Conservation (phyloP, 2,797 vertebrate species). For the Crax fasciolata region DNA sequence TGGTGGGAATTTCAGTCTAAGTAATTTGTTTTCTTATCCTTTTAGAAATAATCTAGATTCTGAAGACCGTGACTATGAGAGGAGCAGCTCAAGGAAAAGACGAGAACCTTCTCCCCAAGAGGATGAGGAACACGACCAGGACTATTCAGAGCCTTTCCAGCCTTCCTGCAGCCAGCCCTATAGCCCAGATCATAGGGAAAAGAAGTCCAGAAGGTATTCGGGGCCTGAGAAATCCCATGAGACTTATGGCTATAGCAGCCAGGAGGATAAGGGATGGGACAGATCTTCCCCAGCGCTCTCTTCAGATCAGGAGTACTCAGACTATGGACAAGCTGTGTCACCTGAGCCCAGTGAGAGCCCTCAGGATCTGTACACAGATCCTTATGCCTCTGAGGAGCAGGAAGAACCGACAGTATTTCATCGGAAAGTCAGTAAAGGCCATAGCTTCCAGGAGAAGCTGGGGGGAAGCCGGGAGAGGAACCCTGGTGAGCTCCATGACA, state of each 20-base stretch:
- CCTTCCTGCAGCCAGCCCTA: slow-evolving; percentile 76
- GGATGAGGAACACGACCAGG: slow-evolving; percentile 79
- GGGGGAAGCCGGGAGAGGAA: slow-evolving; percentile 48
- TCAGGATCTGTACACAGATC: slow-evolving; percentile 76
- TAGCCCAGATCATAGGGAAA: slow-evolving; percentile 78
- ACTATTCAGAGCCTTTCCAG: slow-evolving; percentile 76
- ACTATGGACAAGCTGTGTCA: slow-evolving; percentile 80
- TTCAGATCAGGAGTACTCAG: slow-evolving; percentile 84
- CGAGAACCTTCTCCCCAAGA: slow-evolving; percentile 86
- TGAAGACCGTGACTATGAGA: slow-evolving; percentile 82
- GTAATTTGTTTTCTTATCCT: neutral
- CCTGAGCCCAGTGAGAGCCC: slow-evolving; percentile 78
- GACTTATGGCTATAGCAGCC: slow-evolving; percentile 65
- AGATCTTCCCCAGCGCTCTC: slow-evolving; percentile 80
- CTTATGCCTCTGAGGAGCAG: slow-evolving; percentile 79
- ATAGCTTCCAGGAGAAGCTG: slow-evolving; percentile 74
- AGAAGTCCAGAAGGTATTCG: slow-evolving; percentile 74
- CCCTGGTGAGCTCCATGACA: slow-evolving; percentile 64
- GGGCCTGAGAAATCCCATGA: slow-evolving; percentile 77
- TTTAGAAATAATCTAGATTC: slow-evolving; percentile 79
- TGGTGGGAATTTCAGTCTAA: neutral
- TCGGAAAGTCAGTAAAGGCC: slow-evolving; percentile 71
- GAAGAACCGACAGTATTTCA: slow-evolving; percentile 72
- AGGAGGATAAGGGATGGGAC: slow-evolving; percentile 80
- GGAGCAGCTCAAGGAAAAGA: slow-evolving; percentile 80